These are phyloP conservation scores for Drosophila nr. medialis DNA, from an alignment of 2,888 invertebrate genomes.

Conservation along the genomic window DNA sequence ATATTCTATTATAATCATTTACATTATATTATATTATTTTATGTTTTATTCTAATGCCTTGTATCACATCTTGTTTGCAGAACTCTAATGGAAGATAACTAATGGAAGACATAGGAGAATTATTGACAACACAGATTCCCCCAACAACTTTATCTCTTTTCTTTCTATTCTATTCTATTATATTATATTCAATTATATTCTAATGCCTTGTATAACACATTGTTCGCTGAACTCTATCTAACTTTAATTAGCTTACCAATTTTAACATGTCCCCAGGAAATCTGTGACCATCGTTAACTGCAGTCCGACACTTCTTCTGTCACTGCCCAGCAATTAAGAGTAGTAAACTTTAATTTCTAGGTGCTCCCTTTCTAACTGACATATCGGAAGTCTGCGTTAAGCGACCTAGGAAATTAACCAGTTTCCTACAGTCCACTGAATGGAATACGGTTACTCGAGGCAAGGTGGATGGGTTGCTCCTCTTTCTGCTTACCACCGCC, in stretches of 20 bases:
- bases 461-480: neutral
- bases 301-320: neutral
- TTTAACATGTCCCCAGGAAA: neutral
- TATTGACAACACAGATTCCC: too few species aligned
- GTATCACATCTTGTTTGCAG: fast-evolving
- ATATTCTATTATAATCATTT: neutral
- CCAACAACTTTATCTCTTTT: too few species aligned
- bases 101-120: too few species aligned
- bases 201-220: too few species aligned
- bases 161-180: too few species aligned
- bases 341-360: neutral
- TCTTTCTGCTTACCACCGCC: neutral
- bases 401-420: neutral
- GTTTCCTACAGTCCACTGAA: neutral
- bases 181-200: too few species aligned
- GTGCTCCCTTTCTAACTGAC: neutral
- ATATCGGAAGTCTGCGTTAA: neutral
- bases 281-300: neutral
- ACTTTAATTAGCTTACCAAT: neutral
- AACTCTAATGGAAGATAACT: too few species aligned
- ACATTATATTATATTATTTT: neutral
- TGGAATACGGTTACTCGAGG: neutral
- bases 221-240: neutral
- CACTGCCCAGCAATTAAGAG: neutral
- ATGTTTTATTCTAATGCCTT: fast-evolving